Evolutionary conservation across 1,140 invertebrate genomes (phyloP), one percentile per base, ranked within the genome.

Genomic region (Halictus rubicundus): DNA sequence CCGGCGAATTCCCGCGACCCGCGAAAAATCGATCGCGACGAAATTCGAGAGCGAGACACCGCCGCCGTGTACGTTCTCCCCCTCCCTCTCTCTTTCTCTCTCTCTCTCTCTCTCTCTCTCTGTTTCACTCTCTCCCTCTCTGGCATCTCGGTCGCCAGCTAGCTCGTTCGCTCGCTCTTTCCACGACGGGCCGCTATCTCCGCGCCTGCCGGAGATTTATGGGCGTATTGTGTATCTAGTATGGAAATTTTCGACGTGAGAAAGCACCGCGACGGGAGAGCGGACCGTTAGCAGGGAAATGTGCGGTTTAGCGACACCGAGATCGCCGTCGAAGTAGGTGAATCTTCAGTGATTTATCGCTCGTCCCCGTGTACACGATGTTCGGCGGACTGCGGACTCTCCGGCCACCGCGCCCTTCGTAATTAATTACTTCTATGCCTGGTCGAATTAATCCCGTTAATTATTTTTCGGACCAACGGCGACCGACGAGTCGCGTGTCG

Each of bases 211-310:
- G n/a, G 25, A 74, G 60, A 79, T 79, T 79, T 79, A 79, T 60
- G 73, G 64, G 27, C 59, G 68, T 52, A 73, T 73, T 72, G 72
- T 80, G 82, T 81, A 81, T 84, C 82, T 69, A 70, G 63, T 57
- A 66, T 72, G 82, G 78, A 84, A 81, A 81, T 81, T 85, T 81
- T 81, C 68, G 72, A 72, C 59, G 82, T 69, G 72, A 73, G 68
- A 65, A 77, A 84, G 72, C 76, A 46, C 68, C 70, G 69, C 76
- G 54, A 54, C 76, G 63, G 37, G 59, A 63, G 25, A 68, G 59
- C n/a, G 71, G 52, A 73, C 61, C 63, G 68, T 66, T 59, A 74
- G 25, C 39, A 52, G 66, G 66, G 60, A 77, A 57, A 37, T 71
- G 73, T 59, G 77, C 60, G 83, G 81, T 79, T 69, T 76, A 84